A percentile compares a stretch with the other conserved stretches of the same genome.
phyloP scores from a whole-genome alignment of 2,797 vertebrate genomes.

The Micropoecilia bifurca region DNA sequence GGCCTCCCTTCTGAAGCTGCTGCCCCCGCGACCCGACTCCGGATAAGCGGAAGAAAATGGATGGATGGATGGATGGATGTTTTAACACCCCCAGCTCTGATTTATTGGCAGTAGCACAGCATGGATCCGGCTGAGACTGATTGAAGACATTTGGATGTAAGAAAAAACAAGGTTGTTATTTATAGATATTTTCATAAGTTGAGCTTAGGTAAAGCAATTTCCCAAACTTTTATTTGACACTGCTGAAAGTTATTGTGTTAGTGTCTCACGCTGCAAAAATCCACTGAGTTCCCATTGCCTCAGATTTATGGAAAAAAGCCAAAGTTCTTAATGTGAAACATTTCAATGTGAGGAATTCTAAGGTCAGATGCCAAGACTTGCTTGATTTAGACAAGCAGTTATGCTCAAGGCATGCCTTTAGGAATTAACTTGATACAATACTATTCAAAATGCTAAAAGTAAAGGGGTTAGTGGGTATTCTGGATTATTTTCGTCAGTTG shows the following conservation, averaged over 20 bases:
- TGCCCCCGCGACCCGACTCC: too few relatives aligned
- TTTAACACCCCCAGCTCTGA: conserved; percentile 14
- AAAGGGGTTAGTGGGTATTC: neutral
- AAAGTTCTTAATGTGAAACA: neutral
- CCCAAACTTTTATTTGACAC: neutral
- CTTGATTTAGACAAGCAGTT: neutral
- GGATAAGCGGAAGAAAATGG: too few relatives aligned
- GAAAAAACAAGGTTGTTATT: conserved; percentile 5
- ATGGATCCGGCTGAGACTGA: conserved; percentile 11
- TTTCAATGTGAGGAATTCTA: neutral
- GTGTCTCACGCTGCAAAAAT: conserved; percentile 2
- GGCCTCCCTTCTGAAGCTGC: too few relatives aligned
- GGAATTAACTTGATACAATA: neutral
- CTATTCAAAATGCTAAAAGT: neutral
- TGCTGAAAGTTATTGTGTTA: neutral
- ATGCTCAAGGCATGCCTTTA: neutral
- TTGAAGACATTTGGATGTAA: neutral
- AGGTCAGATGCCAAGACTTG: neutral
- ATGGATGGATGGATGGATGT: too few relatives aligned
- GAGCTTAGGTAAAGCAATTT: neutral
- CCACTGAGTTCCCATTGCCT: neutral
- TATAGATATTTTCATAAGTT: conserved; percentile 5
- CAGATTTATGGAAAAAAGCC: neutral
- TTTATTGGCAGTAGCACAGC: conserved; percentile 26
- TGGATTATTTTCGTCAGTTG: conserved; percentile 10